Evolutionary conservation across 2,113 vertebrate genomes (phyloP).

Genomic region (Herpailurus yagouaroundi): DNA sequence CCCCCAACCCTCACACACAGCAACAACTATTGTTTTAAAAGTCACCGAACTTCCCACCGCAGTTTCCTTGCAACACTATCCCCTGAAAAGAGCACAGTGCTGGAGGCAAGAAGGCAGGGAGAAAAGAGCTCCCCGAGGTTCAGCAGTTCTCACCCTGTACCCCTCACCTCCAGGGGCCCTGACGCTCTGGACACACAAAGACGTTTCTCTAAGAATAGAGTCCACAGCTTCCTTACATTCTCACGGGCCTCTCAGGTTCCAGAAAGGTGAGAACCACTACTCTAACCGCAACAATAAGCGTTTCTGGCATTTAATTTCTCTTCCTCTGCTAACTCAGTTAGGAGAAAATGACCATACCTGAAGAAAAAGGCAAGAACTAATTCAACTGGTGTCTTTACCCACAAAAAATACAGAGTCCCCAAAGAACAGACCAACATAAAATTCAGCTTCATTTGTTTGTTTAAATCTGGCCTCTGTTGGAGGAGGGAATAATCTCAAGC

Average conservation of each 20-base stretch:
- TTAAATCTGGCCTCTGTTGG: background rate
- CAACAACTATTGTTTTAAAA: background rate
- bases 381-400: background rate
- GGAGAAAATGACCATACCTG: background rate
- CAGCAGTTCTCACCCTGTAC: background rate
- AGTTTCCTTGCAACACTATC: background rate
- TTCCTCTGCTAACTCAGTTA: background rate
- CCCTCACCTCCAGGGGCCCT: accelerated
- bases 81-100: background rate
- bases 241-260: background rate
- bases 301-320: background rate
- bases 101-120: background rate
- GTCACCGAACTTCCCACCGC: constrained; percentile 15
- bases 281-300: background rate
- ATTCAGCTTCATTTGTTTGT: background rate
- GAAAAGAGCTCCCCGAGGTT: accelerated
- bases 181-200: background rate
- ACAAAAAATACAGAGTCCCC: background rate
- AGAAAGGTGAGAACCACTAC: background rate
- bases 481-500: background rate
- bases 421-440: background rate
- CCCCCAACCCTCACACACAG: background rate
- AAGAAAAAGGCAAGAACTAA: background rate
- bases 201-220: background rate
- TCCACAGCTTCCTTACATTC: background rate